Evolutionary conservation across 2,888 invertebrate genomes (phyloP), one percentile per base, ranked within the genome.

Genomic region (Ligdia adustata): DNA sequence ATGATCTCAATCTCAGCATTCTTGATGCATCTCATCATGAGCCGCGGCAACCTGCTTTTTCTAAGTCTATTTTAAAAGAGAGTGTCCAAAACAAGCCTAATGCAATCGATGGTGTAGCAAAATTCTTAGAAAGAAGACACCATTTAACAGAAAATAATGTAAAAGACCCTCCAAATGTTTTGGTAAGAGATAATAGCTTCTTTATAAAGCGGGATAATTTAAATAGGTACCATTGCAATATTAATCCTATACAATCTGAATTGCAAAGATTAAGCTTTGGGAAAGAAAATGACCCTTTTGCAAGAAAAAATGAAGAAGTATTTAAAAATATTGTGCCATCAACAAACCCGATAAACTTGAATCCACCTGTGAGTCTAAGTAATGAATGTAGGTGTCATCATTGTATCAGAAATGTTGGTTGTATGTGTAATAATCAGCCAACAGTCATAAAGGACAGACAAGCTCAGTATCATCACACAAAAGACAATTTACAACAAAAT

Each of bases 1-100:
- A 75, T 54, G 89, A 90, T 9, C 67, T 90, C 24, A 82, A 90
- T 29, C 55, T 90, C 6, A 90, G 90, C 59, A 67, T 88, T 54
- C 72, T 90, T 22, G 90, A 90, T 61, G 64, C 69, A 28, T 66
- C 72, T 4, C 48, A 53, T 26, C 66, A 68, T 31, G 69, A 70
- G 29, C 72, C 74, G 14, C 61, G 66, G 27, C 66, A 57, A 40
- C 65, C 62, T 32, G 39, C 45, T 15, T 52, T 55, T 41, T 48
- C 50, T 39, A 69, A 59, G 20, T 55, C 65, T 20, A 61, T 60
- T 27, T 31, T 62, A 0, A 65, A 67, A 15, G 37, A 54, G 20
- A 16, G 47, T 7, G 47, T 35, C 20, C 35, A 62, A 35, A 52
- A 45, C 9, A 38, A 45, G 15, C 15, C 9, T n/a, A 22, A 24